Conservation (phyloP, 1,140 invertebrate genomes). For the Drosophila neocordata region DNA sequence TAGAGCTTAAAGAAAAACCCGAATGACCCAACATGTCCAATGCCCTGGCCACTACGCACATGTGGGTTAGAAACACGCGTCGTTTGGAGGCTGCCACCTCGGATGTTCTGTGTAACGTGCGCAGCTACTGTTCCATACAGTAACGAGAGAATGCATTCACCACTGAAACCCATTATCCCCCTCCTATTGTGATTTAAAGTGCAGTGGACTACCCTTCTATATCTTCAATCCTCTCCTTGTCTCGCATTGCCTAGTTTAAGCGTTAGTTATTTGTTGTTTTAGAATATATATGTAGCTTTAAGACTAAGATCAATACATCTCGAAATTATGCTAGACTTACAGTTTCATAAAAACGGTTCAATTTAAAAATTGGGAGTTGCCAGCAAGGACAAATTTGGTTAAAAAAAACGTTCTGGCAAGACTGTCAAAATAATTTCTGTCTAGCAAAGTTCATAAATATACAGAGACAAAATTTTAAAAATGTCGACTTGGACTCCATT, state of each 20-base stretch:
- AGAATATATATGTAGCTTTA: slow-evolving; percentile 37
- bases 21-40: slow-evolving; percentile 63
- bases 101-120: slow-evolving; percentile 64
- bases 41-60: slow-evolving; percentile 47
- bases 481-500: slow-evolving; percentile 88
- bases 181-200: slow-evolving; percentile 37
- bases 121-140: slow-evolving; percentile 75
- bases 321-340: not conserved
- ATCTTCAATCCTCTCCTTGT: not conserved
- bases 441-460: slow-evolving; percentile 4
- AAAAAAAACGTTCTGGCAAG: not conserved
- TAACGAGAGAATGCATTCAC: slow-evolving; percentile 20
- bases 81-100: slow-evolving; percentile 68
- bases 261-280: slow-evolving; percentile 5
- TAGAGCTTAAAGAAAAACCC: slow-evolving; percentile 71
- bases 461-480: slow-evolving; percentile 53
- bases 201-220: slow-evolving; percentile 31
- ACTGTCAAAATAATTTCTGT: not conserved
- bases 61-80: slow-evolving; percentile 52
- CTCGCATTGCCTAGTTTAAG: not conserved
- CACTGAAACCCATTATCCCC: slow-evolving; percentile 20
- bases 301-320: slow-evolving; percentile 52
- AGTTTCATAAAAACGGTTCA: not conserved
- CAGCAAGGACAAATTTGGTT: not conserved
- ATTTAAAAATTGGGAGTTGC: not conserved